phyloP scores from a whole-genome alignment of 2,888 invertebrate species.

The Stenodera caucasica region DNA sequence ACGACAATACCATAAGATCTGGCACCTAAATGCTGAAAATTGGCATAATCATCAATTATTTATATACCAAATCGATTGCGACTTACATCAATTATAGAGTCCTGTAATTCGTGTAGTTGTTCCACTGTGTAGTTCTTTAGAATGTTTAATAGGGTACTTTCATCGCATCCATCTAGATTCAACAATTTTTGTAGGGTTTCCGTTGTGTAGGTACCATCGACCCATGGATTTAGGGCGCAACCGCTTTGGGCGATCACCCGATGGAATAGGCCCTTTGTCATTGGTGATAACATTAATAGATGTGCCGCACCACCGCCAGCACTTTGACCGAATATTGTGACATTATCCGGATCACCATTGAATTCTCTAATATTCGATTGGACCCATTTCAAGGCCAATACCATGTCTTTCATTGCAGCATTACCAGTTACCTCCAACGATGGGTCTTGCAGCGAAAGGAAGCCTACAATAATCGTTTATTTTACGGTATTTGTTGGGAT shows the following conservation, averaged over 20 bases:
- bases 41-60: not conserved
- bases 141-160: not conserved
- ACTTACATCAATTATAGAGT: slow-evolving; percentile 17
- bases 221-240: not conserved
- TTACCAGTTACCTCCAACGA: slow-evolving; percentile 59
- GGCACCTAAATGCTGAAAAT: not conserved
- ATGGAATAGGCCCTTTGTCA: slow-evolving; percentile 46
- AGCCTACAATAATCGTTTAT: slow-evolving; percentile 49
- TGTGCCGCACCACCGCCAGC: slow-evolving; percentile 59
- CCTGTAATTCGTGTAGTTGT: slow-evolving; percentile 19
- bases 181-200: not conserved
- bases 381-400: slow-evolving; percentile 59
- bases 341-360: slow-evolving; percentile 59
- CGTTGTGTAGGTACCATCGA: not conserved
- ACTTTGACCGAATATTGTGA: slow-evolving; percentile 61
- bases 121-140: slow-evolving; percentile 1
- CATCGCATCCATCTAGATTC: not conserved
- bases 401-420: slow-evolving; percentile 60
- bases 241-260: not conserved
- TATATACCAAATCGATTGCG: not conserved
- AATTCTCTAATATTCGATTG: slow-evolving; percentile 57
- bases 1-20: slow-evolving; percentile 30
- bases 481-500: not conserved
- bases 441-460: slow-evolving; percentile 57
- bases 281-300: slow-evolving; percentile 57